Evolutionary conservation across 2,888 invertebrate species (phyloP).

Genomic region (Bombylius major): DNA sequence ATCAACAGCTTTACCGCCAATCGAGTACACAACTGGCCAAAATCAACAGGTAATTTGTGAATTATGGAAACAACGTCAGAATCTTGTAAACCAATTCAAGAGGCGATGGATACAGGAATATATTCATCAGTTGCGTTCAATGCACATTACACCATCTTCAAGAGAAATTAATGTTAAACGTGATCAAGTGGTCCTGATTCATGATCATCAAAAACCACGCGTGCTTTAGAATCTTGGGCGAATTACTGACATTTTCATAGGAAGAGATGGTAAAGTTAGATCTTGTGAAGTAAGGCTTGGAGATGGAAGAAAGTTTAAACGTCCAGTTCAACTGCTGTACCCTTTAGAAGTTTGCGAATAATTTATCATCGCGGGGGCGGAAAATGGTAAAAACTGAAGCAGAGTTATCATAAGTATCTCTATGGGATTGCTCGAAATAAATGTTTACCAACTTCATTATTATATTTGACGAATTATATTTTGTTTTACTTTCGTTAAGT

Average conservation of each 20-base stretch:
- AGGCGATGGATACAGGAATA: background rate
- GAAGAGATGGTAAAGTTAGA: background rate
- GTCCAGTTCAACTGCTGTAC: background rate
- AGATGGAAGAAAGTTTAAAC: background rate
- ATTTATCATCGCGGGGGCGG: background rate
- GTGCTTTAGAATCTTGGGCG: background rate
- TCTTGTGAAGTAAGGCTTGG: background rate
- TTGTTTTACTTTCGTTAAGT: no score
- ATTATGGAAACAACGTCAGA: background rate
- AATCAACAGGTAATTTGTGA: background rate
- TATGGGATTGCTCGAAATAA: background rate
- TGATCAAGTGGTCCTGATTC: background rate
- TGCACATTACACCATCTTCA: background rate
- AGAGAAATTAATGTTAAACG: background rate
- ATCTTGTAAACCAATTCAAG: background rate
- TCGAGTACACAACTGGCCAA: no score
- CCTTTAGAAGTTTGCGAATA: background rate
- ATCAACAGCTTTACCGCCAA: no score
- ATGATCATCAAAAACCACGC: background rate
- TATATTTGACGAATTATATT: no score
- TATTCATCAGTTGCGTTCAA: background rate
- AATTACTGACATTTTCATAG: background rate
- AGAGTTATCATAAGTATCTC: no score
- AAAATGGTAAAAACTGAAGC: background rate
- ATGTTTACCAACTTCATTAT: no score